These are phyloP conservation scores for Anticlea derivata DNA, from an alignment of 2,888 invertebrate genomes.

Conservation along the genomic window DNA sequence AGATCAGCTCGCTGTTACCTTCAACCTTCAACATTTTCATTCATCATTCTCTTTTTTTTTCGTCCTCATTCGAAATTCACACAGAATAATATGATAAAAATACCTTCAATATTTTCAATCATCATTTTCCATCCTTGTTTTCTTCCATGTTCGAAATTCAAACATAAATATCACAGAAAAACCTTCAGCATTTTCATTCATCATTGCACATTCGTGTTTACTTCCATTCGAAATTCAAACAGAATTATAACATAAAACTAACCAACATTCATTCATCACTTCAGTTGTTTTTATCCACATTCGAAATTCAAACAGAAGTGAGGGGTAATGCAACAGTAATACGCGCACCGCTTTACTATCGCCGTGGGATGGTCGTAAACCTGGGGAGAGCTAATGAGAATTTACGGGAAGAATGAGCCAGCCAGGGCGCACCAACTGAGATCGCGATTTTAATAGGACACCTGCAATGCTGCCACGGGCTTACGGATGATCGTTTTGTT, in stretches of 20 bases:
- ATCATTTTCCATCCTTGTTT: too few species aligned
- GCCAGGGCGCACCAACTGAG: conserved; percentile 50
- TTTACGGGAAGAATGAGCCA: conserved; percentile 62
- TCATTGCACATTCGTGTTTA: too few species aligned
- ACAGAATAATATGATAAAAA: too few species aligned
- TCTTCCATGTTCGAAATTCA: too few species aligned
- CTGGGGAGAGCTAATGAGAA: conserved; percentile 76
- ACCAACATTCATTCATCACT: too few species aligned
- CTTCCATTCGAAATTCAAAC: too few species aligned
- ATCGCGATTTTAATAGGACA: conserved; percentile 31
- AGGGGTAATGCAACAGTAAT: conserved; percentile 71
- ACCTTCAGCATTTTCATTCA: too few species aligned
- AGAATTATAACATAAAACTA: too few species aligned
- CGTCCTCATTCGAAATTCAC: conserved; percentile 34
- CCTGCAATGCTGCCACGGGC: conserved; percentile 27
- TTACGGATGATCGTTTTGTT: conserved; percentile 2
- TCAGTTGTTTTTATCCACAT: conserved; percentile 17
- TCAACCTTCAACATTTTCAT: conserved; percentile 6
- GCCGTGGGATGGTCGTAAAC: conserved; percentile 74
- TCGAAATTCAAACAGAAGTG: conserved; percentile 55
- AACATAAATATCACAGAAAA: too few species aligned
- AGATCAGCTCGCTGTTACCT: too few species aligned
- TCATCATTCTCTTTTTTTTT: conserved; percentile 15
- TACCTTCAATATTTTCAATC: too few species aligned
- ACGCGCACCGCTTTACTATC: conserved; percentile 69